A percentile compares a stretch with the other conserved stretches of the same genome.
Conservation (phyloP, 2,797 vertebrate species). For the Sorex maritimensis region DNA sequence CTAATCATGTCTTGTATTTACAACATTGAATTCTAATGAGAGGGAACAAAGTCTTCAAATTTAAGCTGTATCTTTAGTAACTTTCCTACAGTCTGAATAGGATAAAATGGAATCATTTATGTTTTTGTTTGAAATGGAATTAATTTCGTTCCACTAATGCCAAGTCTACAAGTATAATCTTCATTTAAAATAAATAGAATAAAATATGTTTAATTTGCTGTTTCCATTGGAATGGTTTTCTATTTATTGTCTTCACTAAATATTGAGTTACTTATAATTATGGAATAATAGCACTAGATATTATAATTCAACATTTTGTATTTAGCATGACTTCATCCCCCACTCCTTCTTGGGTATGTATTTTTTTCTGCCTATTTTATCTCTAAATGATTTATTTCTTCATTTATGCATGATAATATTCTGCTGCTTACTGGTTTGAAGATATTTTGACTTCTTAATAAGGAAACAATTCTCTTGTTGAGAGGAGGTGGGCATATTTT, state of each 20-base stretch:
- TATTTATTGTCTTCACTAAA: slow-evolving; percentile 38
- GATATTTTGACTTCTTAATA: background rate
- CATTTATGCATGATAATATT: background rate
- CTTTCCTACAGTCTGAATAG: slow-evolving; percentile 30
- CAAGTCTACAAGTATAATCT: background rate
- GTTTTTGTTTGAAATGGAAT: slow-evolving; percentile 59
- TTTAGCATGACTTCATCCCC: slow-evolving; percentile 16
- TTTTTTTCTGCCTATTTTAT: slow-evolving; percentile 56
- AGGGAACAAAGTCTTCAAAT: slow-evolving; percentile 61
- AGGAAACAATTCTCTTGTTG: background rate
- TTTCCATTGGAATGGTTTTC: slow-evolving; percentile 53
- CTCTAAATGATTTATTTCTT: slow-evolving; percentile 35
- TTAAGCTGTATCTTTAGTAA: slow-evolving; percentile 23
- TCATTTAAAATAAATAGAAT: slow-evolving; percentile 55
- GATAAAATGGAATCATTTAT: slow-evolving; percentile 40
- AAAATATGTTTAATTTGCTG: slow-evolving; percentile 25
- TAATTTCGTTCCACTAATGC: slow-evolving; percentile 54
- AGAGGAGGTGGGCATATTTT: background rate
- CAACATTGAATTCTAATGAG: slow-evolving; percentile 60
- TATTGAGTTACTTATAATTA: slow-evolving; percentile 42
- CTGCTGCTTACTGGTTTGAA: background rate
- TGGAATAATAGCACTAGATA: background rate
- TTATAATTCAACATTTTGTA: background rate
- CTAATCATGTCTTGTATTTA: slow-evolving; percentile 54
- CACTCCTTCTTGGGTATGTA: background rate